phyloP scores from a whole-genome alignment of 2,888 invertebrate species.

The Calameuta pallipes region DNA sequence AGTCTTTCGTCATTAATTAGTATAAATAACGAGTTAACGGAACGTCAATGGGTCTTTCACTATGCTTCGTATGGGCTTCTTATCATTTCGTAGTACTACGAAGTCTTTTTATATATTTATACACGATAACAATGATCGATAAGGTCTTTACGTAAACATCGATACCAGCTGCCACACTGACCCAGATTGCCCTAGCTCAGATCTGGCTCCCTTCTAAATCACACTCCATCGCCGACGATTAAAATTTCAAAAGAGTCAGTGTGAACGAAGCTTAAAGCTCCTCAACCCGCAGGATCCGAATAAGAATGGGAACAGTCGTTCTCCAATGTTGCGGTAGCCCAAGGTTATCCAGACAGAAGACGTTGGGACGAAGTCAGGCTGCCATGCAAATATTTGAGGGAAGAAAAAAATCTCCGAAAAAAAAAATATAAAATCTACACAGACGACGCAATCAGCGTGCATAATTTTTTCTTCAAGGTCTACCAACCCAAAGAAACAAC shows the following conservation, averaged over 20 bases:
- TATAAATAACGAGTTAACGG: too few relatives aligned
- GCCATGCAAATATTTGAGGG: slow-evolving; percentile 16
- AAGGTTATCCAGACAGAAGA: slow-evolving; percentile 55
- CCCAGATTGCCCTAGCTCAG: slow-evolving; percentile 29
- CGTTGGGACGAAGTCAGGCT: slow-evolving; percentile 37
- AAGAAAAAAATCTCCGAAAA: background rate
- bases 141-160: slow-evolving; percentile 29
- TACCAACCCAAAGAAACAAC: too few relatives aligned
- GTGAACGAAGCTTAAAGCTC: slow-evolving; percentile 33
- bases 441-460: too few relatives aligned
- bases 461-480: too few relatives aligned
- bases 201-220: too few relatives aligned
- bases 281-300: too few relatives aligned
- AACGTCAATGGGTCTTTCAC: too few relatives aligned
- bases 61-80: background rate
- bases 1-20: too few relatives aligned
- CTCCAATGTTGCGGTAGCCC: slow-evolving; percentile 49
- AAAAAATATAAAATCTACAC: too few relatives aligned
- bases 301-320: slow-evolving; percentile 28
- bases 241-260: slow-evolving; percentile 12
- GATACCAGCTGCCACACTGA: slow-evolving; percentile 39
- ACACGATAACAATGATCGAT: slow-evolving; percentile 48
- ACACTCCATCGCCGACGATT: too few relatives aligned
- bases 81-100: slow-evolving; percentile 30
- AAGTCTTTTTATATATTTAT: slow-evolving; percentile 45